Evolutionary conservation across 2,888 invertebrate genomes (phyloP), one percentile per base, ranked within the genome.

Genomic region (Mamestra brassicae): DNA sequence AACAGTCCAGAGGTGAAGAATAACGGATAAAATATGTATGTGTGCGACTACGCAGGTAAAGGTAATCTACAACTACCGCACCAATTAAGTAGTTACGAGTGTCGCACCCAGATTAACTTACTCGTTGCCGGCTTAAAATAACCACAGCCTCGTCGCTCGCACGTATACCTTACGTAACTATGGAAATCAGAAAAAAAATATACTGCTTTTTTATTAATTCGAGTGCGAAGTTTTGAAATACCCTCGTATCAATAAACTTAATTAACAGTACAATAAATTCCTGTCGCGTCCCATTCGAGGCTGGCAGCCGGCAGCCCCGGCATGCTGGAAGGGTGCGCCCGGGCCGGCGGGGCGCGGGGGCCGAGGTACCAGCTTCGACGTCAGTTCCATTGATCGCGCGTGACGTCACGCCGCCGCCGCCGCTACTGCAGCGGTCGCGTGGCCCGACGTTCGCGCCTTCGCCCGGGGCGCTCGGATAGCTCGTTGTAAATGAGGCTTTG

Each of bases 301-400:
- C 84, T 64, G 71, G 83, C 78, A n/a, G 65, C 66, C 79, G 67
- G 80, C 60, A 76, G 74, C 78, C 79, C 71, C 77, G 84, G 83
- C 77, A 84, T 85, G 78, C 74, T 78, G 80, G 73, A 71, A 74
- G 76, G 81, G 79, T 78, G 81, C 76, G 80, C 80, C 80, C 85
- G 81, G 81, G 81, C 69, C 77, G 85, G 84, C 82, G 86, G 88
- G 81, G 78, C 58, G 79, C n/a, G 76, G 73, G 84, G 71, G 72
- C 57, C 65, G 83, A 79, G 75, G 80, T 73, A 71, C 83, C 71
- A 52, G 52, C 52, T 76, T 81, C 91, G 86, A 93, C 93, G 94
- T 94, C 93, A 94, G 93, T 88, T 90, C 93, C 94, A 95, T 95
- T 94, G 94, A 95, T 95, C 94, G 94, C 80, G 85, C 77, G 84